Evolutionary conservation across 2,113 vertebrate species (phyloP).

Genomic region (Morone chrysops): DNA sequence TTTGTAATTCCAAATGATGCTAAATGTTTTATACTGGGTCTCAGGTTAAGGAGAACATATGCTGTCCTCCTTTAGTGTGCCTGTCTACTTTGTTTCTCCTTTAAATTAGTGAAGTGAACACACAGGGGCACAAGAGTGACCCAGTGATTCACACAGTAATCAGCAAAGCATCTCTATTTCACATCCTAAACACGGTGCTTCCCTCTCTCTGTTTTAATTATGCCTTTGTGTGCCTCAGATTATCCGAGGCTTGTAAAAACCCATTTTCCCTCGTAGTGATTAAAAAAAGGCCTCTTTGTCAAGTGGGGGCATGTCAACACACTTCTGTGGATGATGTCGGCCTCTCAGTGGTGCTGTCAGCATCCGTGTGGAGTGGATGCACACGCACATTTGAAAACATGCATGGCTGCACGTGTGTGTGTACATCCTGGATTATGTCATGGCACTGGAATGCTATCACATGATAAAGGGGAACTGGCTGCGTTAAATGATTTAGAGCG

Average conservation of each 20-base stretch:
- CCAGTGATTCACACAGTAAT: constrained; percentile 28
- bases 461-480: constrained; percentile 47
- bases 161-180: constrained; percentile 26
- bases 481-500: constrained; percentile 30
- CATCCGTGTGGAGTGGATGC: constrained; percentile 29
- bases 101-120: background rate
- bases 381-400: constrained; percentile 40
- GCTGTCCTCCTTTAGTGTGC: background rate
- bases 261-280: constrained; percentile 54
- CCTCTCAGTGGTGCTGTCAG: constrained; percentile 70
- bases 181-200: constrained; percentile 21
- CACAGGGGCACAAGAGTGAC: constrained; percentile 15
- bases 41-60: background rate
- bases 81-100: background rate
- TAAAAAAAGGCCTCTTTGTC: constrained; percentile 73
- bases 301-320: constrained; percentile 77
- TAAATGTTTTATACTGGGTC: background rate
- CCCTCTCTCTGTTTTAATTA: constrained; percentile 54
- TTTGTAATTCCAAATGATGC: too few species aligned
- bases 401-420: constrained; percentile 35
- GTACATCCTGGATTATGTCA: constrained; percentile 74
- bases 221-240: constrained; percentile 53
- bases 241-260: constrained; percentile 67
- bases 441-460: constrained; percentile 69
- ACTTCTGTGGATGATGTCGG: constrained; percentile 55